phyloP scores from a whole-genome alignment of 2,888 invertebrate genomes.

The Hedya salicella region DNA sequence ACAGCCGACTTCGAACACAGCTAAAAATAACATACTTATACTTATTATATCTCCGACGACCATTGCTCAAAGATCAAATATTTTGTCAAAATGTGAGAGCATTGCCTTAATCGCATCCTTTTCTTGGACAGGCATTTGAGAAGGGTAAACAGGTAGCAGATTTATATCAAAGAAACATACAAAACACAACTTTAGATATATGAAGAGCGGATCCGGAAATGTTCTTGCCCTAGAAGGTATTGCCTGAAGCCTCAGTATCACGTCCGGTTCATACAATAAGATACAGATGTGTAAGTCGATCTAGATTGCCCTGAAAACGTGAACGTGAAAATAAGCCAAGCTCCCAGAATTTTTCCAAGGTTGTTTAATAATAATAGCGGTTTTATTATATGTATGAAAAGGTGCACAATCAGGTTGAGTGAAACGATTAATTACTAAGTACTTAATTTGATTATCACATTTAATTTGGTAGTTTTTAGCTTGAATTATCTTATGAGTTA shows the following conservation, averaged over 20 bases:
- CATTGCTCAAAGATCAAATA: slow-evolving; percentile 14
- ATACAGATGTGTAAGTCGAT: slow-evolving; percentile 2
- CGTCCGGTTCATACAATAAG: slow-evolving; percentile 3
- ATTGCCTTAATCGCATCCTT: slow-evolving; percentile 29
- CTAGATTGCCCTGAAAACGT: too few relatives aligned
- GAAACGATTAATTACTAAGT: too few relatives aligned
- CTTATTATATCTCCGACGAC: not conserved
- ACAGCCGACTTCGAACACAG: too few relatives aligned
- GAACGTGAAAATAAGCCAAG: too few relatives aligned
- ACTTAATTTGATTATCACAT: too few relatives aligned
- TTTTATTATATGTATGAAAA: too few relatives aligned
- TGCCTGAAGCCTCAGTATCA: slow-evolving; percentile 12
- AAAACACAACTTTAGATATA: slow-evolving; percentile 14
- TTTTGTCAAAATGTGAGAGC: slow-evolving; percentile 16
- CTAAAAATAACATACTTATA: too few relatives aligned
- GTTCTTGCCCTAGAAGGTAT: not conserved
- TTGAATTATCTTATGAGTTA: too few relatives aligned
- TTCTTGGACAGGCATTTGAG: slow-evolving; percentile 29
- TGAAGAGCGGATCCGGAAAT: slow-evolving; percentile 1
- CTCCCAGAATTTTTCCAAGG: too few relatives aligned
- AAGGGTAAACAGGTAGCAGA: slow-evolving; percentile 26
- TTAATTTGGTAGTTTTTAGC: too few relatives aligned
- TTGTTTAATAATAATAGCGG: too few relatives aligned
- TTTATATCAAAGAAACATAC: not conserved
- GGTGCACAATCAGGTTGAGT: too few relatives aligned